A percentile compares a stretch with the other conserved stretches of the same genome.
Evolutionary conservation across 2,888 invertebrate genomes (phyloP).

Genomic region (Drosophila conformis): DNA sequence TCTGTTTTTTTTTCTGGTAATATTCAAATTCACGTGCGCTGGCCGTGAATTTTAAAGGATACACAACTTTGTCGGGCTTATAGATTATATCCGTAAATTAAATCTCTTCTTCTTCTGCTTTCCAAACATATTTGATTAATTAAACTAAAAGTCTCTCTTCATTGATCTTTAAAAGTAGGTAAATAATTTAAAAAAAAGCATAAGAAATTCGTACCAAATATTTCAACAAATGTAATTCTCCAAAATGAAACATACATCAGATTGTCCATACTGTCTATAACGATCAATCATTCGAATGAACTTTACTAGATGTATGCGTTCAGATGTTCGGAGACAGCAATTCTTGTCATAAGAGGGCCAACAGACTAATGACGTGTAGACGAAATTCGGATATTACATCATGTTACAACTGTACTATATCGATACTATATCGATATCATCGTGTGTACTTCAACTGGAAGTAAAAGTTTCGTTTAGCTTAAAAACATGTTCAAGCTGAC

Average conservation of each 20-base stretch:
- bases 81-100: neutral
- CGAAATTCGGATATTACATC: neutral
- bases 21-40: neutral
- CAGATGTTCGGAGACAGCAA: neutral
- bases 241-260: neutral
- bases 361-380: neutral
- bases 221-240: neutral
- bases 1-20: neutral
- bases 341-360: neutral
- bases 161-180: neutral
- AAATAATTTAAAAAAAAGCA: neutral
- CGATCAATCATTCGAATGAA: neutral
- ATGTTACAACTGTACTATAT: neutral
- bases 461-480: neutral
- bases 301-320: neutral
- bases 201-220: neutral
- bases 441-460: neutral
- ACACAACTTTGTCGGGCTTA: neutral
- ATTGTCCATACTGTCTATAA: neutral
- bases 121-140: neutral
- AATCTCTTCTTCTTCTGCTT: neutral
- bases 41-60: neutral
- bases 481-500: neutral
- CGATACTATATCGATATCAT: neutral
- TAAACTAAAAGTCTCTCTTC: neutral